phyloP scores from a whole-genome alignment of 1,140 invertebrate genomes.

The Vanessa tameamea region DNA sequence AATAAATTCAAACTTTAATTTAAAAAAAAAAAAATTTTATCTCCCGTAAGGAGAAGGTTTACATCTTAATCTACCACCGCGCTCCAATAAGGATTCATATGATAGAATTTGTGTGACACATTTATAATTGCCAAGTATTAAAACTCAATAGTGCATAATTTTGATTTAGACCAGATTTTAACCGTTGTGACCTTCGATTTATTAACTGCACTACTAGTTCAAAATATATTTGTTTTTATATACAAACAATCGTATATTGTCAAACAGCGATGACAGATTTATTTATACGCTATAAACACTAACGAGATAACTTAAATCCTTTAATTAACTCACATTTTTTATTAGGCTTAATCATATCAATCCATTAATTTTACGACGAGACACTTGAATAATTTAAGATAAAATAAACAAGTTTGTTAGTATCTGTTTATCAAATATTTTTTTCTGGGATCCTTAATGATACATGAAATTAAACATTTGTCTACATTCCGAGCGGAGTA shows the following conservation, averaged over 20 bases:
- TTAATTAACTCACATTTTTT: constrained; percentile 22
- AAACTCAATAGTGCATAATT: too few species aligned
- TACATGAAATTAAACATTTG: constrained; percentile 5
- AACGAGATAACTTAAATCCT: constrained; percentile 16
- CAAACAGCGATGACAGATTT: background rate
- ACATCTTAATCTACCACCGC: too few species aligned
- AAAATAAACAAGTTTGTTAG: constrained; percentile 14
- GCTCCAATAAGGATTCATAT: too few species aligned
- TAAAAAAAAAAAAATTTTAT: too few species aligned
- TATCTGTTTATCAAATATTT: constrained; percentile 15
- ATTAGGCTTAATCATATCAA: constrained; percentile 14
- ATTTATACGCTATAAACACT: constrained; percentile 11
- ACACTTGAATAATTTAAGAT: constrained; percentile 7
- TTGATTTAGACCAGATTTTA: too few species aligned
- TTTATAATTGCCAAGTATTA: too few species aligned
- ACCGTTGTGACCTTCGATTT: too few species aligned
- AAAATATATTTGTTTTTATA: background rate
- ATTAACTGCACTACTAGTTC: too few species aligned
- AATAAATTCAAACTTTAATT: too few species aligned
- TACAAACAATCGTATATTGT: background rate
- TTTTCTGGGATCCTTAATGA: constrained; percentile 8
- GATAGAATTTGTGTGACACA: too few species aligned
- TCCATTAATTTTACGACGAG: constrained; percentile 20
- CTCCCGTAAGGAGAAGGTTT: too few species aligned
- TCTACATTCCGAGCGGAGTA: background rate